Evolutionary conservation across 2,113 vertebrate genomes (phyloP).

Genomic region (Sander vitreus): DNA sequence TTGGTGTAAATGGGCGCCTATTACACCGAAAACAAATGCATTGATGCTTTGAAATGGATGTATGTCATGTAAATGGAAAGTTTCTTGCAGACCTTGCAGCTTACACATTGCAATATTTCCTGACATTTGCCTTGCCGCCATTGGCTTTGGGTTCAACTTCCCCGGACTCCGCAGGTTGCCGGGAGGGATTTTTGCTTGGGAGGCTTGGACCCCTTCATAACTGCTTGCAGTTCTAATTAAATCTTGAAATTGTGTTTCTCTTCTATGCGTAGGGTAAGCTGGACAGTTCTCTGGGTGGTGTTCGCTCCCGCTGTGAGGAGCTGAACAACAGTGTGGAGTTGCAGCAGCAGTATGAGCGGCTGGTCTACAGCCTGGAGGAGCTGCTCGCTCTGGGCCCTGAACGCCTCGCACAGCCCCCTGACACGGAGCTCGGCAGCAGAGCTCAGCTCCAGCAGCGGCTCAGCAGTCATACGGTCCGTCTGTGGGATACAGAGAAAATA

Average conservation of each 20-base stretch:
- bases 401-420: constrained; percentile 71
- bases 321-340: constrained; percentile 75
- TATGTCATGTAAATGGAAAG: too few species aligned
- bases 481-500: not conserved
- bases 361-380: constrained; percentile 82
- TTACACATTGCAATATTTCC: too few species aligned
- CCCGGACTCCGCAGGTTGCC: too few species aligned
- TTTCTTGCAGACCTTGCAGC: too few species aligned
- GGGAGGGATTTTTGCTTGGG: too few species aligned
- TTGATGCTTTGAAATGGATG: too few species aligned
- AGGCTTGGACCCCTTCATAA: too few species aligned
- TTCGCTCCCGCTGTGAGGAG: constrained; percentile 75
- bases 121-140: too few species aligned
- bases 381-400: constrained; percentile 83
- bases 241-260: not conserved
- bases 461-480: constrained; percentile 85
- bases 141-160: too few species aligned
- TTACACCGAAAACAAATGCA: too few species aligned
- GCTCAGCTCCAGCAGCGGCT: constrained; percentile 81
- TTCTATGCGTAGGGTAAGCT: constrained; percentile 81
- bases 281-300: constrained; percentile 79
- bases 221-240: too few species aligned
- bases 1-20: too few species aligned
- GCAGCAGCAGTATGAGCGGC: constrained; percentile 79
- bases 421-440: constrained; percentile 72